Evolutionary conservation across 1,140 invertebrate species (phyloP).

Genomic region (Drosophila bocki): DNA sequence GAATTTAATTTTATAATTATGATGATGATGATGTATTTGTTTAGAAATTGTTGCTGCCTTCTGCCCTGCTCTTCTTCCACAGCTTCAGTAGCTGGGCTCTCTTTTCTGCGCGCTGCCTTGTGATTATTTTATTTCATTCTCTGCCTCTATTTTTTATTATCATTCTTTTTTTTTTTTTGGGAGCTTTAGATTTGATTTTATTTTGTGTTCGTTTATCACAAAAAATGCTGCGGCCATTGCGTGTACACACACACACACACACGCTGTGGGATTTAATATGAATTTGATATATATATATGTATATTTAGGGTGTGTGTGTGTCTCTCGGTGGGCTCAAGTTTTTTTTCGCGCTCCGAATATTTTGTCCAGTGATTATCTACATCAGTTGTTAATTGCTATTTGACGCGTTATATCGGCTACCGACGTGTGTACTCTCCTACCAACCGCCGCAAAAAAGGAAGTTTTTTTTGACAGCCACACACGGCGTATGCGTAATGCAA

Average conservation of each 20-base stretch:
- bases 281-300: conserved; percentile 26
- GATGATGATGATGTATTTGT: conserved; percentile 78
- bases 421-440: conserved; percentile 56
- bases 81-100: background rate
- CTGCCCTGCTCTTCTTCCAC: background rate
- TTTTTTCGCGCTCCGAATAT: conserved; percentile 76
- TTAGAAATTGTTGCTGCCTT: conserved; percentile 61
- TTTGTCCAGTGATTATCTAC: conserved; percentile 83
- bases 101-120: conserved; percentile 63
- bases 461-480: background rate
- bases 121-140: conserved; percentile 59
- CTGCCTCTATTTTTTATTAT: conserved; percentile 18
- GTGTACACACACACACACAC: conserved; percentile 48
- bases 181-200: conserved; percentile 82
- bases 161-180: conserved; percentile 57
- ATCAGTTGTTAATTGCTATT: conserved; percentile 85
- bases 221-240: conserved; percentile 73
- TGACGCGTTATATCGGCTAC: conserved; percentile 84
- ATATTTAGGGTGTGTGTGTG: background rate
- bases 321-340: conserved; percentile 53
- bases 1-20: conserved; percentile 81
- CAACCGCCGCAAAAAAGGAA: conserved; percentile 12
- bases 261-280: conserved; percentile 20
- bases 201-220: conserved; percentile 76
- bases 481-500: conserved; percentile 9